Evolutionary conservation across 2,113 vertebrate species (phyloP), one percentile per base, ranked within the genome.

Genomic region (Notarius lentiginosus): DNA sequence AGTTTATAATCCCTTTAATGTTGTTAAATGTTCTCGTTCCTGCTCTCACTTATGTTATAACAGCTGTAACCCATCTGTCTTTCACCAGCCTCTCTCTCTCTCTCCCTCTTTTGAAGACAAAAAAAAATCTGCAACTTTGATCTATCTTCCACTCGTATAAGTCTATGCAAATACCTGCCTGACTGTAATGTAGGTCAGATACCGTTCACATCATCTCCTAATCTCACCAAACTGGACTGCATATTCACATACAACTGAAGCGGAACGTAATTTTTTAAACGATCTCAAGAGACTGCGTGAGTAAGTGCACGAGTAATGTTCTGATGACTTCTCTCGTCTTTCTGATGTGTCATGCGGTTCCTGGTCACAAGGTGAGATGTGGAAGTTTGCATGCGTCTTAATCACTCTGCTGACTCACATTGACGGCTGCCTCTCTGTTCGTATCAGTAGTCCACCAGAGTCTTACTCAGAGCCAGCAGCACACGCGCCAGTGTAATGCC

Each of bases 391-490:
- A n/a, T 20, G 70, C 75, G 82, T 83, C 53, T 41, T 22, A 11
- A 55, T 90, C 70, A 82, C 84, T 82, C 47, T 17, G 87, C 80
- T 90, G 88, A 93, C 91, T 91, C 49, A 27, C 84, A 55, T 60
- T 91, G 94, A 94, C 93, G 90, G 91, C 92, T 94, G 93, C 94
- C 93, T 92, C 90, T 89, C 88, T 89, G 86, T 27, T 27, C 41
- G 55, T 3, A 15, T 79, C 27, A 7, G 17, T 58, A 58, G 27
- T 58, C 27, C 14, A 18, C 17, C 41, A 24, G 1, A 34, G 51
- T 24, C 55, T 79, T 79, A 79, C 15, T 79, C 55, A 34, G 53
- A 58, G 73, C 47, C 53, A 58, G 47, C 47, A 76, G 47, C 73
- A 76, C 73, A 53, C 14, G 47, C 15, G 20, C 18, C 2, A 7